A percentile compares a stretch with the other conserved stretches of the same genome.
These are phyloP conservation scores for Megaleporinus macrocephalus DNA, from an alignment of 2,113 vertebrate genomes.

Conservation along the genomic window DNA sequence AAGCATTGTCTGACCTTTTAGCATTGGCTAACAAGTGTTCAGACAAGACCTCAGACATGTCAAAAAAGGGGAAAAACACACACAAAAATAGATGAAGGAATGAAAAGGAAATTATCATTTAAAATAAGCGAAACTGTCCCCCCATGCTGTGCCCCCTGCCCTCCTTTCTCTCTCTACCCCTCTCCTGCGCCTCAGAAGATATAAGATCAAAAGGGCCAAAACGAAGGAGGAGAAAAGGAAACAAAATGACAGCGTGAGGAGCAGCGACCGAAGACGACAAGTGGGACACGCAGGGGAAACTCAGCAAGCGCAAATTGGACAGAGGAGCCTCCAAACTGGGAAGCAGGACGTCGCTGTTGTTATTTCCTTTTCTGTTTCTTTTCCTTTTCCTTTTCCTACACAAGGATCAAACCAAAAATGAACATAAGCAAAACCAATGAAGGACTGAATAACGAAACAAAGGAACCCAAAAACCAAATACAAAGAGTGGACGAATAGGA, in stretches of 20 bases:
- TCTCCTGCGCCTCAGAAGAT: conserved; percentile 69
- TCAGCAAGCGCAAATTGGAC: conserved; percentile 46
- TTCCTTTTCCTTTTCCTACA: conserved; percentile 44
- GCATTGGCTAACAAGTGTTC: conserved; percentile 71
- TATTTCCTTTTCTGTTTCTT: background rate
- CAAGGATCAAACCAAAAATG: conserved; percentile 71
- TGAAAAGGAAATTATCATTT: conserved; percentile 45
- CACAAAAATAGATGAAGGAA: conserved; percentile 56
- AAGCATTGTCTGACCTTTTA: conserved; percentile 61
- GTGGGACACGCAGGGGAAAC: conserved; percentile 53
- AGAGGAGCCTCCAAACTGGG: conserved; percentile 51
- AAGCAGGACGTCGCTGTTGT: conserved; percentile 13
- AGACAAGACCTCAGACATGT: conserved; percentile 76
- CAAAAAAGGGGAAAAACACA: conserved; percentile 57
- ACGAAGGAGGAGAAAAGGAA: conserved; percentile 51
- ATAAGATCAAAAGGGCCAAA: conserved; percentile 69
- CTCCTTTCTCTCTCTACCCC: conserved; percentile 65
- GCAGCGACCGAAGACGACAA: conserved; percentile 42
- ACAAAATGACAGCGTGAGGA: conserved; percentile 63
- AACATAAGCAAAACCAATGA: conserved; percentile 75
- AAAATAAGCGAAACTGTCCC: conserved; percentile 38
- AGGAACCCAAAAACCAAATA: conserved; percentile 80
- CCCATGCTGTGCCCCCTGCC: conserved; percentile 62
- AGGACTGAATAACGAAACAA: conserved; percentile 76
- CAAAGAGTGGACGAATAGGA: conserved; percentile 60